phyloP scores from a whole-genome alignment of 2,888 invertebrate species.

The Chirona hameri region DNA sequence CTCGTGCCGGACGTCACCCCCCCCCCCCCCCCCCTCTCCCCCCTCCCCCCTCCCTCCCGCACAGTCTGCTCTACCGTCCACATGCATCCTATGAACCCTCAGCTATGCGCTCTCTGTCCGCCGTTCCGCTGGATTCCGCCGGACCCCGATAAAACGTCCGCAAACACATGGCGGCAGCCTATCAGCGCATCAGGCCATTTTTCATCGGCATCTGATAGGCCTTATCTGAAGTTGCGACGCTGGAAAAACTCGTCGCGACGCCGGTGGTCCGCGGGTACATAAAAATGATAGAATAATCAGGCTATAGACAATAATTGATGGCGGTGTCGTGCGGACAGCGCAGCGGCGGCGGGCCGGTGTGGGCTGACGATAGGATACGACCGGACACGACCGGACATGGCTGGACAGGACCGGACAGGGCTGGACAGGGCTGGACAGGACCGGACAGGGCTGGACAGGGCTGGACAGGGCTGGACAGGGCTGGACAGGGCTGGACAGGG shows the following conservation, averaged over 20 bases:
- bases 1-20: too few species aligned
- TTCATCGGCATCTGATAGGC: slow-evolving; percentile 10
- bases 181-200: background rate
- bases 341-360: background rate
- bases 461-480: too few species aligned
- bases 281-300: slow-evolving; percentile 28
- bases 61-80: too few species aligned
- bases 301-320: slow-evolving; percentile 8
- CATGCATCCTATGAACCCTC: too few species aligned
- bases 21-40: too few species aligned
- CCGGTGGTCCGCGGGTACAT: slow-evolving; percentile 6
- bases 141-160: background rate
- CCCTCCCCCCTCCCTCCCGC: too few species aligned
- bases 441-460: too few species aligned
- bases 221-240: slow-evolving; percentile 1
- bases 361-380: background rate
- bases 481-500: too few species aligned
- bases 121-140: background rate
- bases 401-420: too few species aligned
- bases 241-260: slow-evolving; percentile 3
- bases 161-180: background rate
- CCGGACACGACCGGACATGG: too few species aligned
- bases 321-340: background rate
- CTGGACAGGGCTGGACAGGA: too few species aligned
- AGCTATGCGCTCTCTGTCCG: too few species aligned